phyloP scores from a whole-genome alignment of 2,888 invertebrate species.

The Sinotaia quadrata region DNA sequence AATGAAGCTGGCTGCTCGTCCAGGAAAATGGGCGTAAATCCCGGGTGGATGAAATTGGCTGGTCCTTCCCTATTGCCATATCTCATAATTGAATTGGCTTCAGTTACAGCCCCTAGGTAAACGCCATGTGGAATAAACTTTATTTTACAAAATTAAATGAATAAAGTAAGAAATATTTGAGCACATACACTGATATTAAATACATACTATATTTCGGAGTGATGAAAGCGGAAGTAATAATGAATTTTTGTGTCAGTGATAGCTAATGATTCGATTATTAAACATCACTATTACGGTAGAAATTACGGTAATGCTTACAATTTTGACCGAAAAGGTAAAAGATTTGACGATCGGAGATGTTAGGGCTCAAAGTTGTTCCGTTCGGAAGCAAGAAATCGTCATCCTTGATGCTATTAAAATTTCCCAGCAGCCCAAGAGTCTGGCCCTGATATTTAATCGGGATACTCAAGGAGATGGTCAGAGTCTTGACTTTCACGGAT shows the following conservation, averaged over 20 bases:
- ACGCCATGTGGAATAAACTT: no score
- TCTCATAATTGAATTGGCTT: neutral
- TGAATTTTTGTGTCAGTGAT: no score
- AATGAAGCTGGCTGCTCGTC: neutral
- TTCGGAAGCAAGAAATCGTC: conserved; percentile 33
- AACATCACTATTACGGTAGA: no score
- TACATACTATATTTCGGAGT: no score
- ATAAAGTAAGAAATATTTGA: no score
- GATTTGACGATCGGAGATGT: conserved; percentile 12
- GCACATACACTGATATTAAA: no score
- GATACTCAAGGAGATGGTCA: conserved; percentile 22
- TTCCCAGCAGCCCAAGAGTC: conserved; percentile 34
- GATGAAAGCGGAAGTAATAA: no score
- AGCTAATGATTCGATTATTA: no score
- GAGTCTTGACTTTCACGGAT: neutral
- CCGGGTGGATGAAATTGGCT: neutral
- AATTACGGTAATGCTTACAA: no score
- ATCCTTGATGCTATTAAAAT: conserved; percentile 22
- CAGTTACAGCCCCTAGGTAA: neutral
- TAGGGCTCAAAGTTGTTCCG: conserved; percentile 20
- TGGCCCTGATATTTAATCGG: neutral
- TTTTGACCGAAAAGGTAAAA: neutral
- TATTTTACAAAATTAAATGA: no score
- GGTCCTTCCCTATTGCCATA: neutral
- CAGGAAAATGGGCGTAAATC: neutral